A percentile compares a stretch with the other conserved stretches of the same genome.
Conservation (phyloP, 2,113 vertebrate genomes). For the Junco hyemalis region DNA sequence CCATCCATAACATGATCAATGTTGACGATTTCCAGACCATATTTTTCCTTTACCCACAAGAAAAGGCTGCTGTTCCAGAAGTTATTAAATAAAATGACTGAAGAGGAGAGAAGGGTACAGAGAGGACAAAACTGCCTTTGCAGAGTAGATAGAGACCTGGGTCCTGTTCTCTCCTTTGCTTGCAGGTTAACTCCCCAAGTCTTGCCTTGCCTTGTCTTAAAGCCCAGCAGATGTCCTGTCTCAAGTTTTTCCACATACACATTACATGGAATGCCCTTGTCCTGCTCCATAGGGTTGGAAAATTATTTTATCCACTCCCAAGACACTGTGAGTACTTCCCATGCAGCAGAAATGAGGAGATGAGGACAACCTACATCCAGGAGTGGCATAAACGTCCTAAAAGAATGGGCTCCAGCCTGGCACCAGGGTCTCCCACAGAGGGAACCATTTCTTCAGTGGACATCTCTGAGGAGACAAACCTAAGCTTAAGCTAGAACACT, state of each 20-base stretch:
- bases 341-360: background rate
- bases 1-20: background rate
- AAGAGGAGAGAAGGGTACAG: background rate
- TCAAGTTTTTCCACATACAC: background rate
- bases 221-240: background rate
- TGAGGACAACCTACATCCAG: accelerated
- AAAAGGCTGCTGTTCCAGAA: background rate
- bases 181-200: background rate
- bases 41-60: background rate
- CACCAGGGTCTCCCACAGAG: background rate
- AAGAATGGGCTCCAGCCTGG: background rate
- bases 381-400: background rate
- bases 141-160: background rate
- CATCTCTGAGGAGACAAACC: background rate
- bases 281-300: background rate
- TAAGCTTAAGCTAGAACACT: background rate
- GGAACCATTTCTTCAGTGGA: background rate
- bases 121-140: background rate
- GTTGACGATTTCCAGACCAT: background rate
- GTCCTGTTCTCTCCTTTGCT: background rate
- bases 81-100: background rate
- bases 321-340: background rate
- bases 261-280: background rate
- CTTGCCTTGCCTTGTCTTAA: background rate
- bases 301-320: background rate